These are phyloP conservation scores for Lordiphosa collinella DNA, from an alignment of 1,140 invertebrate genomes.

Conservation along the genomic window DNA sequence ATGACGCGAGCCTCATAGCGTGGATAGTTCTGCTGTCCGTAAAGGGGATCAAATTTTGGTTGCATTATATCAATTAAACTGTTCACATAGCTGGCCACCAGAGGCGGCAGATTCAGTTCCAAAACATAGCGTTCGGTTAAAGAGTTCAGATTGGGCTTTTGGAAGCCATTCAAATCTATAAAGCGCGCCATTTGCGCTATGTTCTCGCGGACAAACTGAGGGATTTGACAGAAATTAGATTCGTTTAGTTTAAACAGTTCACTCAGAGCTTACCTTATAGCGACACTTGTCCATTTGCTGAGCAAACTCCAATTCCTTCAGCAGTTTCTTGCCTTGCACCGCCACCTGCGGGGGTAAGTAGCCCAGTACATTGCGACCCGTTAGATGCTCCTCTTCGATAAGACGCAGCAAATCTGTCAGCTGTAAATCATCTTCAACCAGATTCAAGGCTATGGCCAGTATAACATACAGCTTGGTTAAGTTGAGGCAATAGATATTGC, in stretches of 20 bases:
- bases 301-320: constrained; percentile 61
- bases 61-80: constrained; percentile 74
- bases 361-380: constrained; percentile 81
- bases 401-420: constrained; percentile 83
- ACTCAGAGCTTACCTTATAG: constrained; percentile 28
- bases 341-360: constrained; percentile 82
- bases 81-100: constrained; percentile 50
- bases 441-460: constrained; percentile 82
- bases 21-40: constrained; percentile 61
- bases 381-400: constrained; percentile 83
- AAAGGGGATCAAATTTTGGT: constrained; percentile 73
- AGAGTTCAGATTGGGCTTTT: constrained; percentile 80
- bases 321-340: constrained; percentile 53
- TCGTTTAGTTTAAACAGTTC: not conserved
- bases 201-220: constrained; percentile 27
- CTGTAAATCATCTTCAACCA: constrained; percentile 82
- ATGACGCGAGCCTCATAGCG: constrained; percentile 84
- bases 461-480: constrained; percentile 56
- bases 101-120: constrained; percentile 82
- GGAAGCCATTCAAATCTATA: constrained; percentile 47
- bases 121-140: constrained; percentile 81
- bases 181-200: constrained; percentile 44
- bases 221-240: not conserved
- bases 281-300: constrained; percentile 33
- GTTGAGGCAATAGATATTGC: constrained; percentile 46